Conservation (phyloP, 2,113 vertebrate genomes). For the Lepus europaeus region DNA sequence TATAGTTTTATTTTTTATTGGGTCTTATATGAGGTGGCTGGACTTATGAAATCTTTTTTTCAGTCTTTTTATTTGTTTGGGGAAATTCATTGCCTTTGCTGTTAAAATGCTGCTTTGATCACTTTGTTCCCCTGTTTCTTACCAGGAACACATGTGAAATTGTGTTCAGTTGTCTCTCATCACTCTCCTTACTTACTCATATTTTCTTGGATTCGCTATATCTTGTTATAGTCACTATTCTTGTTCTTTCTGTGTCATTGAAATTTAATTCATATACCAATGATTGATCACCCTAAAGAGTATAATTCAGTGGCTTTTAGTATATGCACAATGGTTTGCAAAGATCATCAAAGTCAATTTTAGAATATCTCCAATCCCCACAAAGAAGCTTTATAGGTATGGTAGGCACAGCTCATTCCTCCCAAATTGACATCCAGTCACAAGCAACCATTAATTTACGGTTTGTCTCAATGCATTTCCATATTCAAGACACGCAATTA, state of each 20-base stretch:
- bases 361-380: neutral
- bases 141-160: neutral
- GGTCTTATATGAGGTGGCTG: neutral
- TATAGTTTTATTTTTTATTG: neutral
- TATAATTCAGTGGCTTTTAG: neutral
- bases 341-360: neutral
- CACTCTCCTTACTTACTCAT: no score
- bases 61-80: neutral
- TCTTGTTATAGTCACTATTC: neutral
- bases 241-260: neutral
- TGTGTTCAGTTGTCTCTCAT: neutral
- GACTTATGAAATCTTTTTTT: neutral
- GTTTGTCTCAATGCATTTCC: neutral
- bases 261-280: neutral
- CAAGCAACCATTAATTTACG: neutral
- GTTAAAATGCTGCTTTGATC: conserved; percentile 2
- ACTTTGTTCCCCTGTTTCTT: neutral
- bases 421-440: neutral
- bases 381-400: neutral
- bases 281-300: neutral
- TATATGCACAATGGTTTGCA: neutral
- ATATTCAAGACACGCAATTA: neutral
- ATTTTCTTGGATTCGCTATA: neutral
- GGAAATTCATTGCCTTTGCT: neutral
- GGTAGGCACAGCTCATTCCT: neutral